These are phyloP conservation scores for Ariolimax columbianus DNA, from an alignment of 2,888 invertebrate species.

Conservation along the genomic window DNA sequence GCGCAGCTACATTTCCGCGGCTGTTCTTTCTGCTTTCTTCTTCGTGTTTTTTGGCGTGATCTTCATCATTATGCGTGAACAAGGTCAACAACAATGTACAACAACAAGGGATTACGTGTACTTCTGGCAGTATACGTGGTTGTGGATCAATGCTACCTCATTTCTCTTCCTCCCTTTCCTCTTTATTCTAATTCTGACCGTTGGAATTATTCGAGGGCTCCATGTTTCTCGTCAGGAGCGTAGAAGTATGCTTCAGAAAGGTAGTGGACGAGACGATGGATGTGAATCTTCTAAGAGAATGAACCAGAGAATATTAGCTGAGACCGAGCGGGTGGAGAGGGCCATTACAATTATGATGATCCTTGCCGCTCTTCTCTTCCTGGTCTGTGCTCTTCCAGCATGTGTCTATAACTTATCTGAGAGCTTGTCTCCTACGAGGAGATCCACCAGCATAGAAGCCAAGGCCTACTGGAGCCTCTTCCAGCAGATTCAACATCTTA, in stretches of 20 bases:
- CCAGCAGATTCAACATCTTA: conserved; percentile 55
- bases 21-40: background rate
- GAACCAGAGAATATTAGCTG: conserved; percentile 24
- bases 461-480: conserved; percentile 40
- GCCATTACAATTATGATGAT: conserved; percentile 57
- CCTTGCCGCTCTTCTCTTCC: conserved; percentile 53
- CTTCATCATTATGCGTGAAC: background rate
- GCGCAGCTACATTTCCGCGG: conserved; percentile 31
- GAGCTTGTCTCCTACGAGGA: too few species aligned
- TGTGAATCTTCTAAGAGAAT: conserved; percentile 40
- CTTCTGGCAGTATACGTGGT: conserved; percentile 40
- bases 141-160: conserved; percentile 50
- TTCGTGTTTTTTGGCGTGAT: background rate
- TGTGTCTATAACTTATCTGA: conserved; percentile 43
- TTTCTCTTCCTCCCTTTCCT: conserved; percentile 54
- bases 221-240: conserved; percentile 45
- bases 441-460: background rate
- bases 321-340: conserved; percentile 30
- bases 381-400: conserved; percentile 52
- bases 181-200: conserved; percentile 49
- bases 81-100: background rate
- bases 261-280: background rate
- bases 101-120: background rate
- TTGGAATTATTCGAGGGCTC: conserved; percentile 52
- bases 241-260: conserved; percentile 29